phyloP scores from a whole-genome alignment of 2,113 vertebrate genomes.

The Empidonax traillii region DNA sequence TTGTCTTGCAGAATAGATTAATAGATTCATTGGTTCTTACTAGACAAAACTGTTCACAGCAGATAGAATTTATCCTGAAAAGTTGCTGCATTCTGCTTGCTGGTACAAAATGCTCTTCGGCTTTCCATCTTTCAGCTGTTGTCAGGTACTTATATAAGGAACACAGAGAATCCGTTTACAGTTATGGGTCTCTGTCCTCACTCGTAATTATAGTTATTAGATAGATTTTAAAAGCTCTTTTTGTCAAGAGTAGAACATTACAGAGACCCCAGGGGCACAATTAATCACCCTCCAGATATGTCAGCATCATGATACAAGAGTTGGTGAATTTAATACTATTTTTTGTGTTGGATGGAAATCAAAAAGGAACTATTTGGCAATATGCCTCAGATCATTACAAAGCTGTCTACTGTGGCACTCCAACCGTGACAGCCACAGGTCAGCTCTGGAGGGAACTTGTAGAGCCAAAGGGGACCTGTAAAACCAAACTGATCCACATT shows the following conservation, averaged over 20 bases:
- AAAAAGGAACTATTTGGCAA: conserved; percentile 48
- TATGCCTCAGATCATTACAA: conserved; percentile 35
- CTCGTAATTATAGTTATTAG: conserved; percentile 57
- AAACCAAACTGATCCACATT: background rate
- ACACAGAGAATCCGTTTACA: conserved; percentile 1
- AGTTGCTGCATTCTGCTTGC: conserved; percentile 50
- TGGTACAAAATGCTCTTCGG: conserved; percentile 38
- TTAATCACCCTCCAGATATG: conserved; percentile 54
- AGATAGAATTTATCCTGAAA: conserved; percentile 44
- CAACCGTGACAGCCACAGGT: background rate
- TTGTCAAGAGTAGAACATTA: conserved; percentile 54
- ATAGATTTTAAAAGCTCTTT: conserved; percentile 58
- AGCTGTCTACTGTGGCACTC: conserved; percentile 37
- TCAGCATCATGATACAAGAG: conserved; percentile 40
- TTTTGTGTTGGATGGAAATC: conserved; percentile 47
- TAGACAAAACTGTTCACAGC: conserved; percentile 41
- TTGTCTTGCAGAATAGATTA: conserved; percentile 33
- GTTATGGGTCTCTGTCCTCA: conserved; percentile 30
- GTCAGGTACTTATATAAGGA: conserved; percentile 59
- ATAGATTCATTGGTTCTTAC: conserved; percentile 41
- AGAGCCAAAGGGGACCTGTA: background rate
- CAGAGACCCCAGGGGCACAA: conserved; percentile 3
- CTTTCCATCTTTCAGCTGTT: conserved; percentile 33
- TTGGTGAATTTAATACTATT: conserved; percentile 42
- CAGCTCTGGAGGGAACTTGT: background rate